Evolutionary conservation across 2,113 vertebrate species (phyloP).

Genomic region (Noturus placidus): DNA sequence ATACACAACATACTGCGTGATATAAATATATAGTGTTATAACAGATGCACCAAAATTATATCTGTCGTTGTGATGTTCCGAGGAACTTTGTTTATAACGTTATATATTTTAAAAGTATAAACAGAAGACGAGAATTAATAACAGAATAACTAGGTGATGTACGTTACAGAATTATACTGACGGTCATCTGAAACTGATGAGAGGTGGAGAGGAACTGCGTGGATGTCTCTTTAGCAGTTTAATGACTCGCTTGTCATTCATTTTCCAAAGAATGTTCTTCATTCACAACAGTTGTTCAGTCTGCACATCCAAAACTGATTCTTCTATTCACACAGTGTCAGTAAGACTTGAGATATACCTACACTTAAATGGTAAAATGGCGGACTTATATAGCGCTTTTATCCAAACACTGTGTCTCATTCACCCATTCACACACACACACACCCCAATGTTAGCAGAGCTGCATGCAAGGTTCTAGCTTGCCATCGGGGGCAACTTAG

Average conservation of each 20-base stretch:
- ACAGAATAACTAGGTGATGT: not conserved
- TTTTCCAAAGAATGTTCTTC: not conserved
- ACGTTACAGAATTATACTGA: not conserved
- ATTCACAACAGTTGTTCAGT: not conserved
- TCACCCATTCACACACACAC: too few species aligned
- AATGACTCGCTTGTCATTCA: not conserved
- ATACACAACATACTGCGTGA: not conserved
- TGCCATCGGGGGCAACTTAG: too few species aligned
- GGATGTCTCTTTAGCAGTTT: not conserved
- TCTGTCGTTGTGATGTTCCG: not conserved
- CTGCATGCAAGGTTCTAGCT: too few species aligned
- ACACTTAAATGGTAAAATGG: too few species aligned
- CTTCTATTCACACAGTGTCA: not conserved
- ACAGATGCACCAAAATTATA: not conserved
- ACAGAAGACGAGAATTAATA: not conserved
- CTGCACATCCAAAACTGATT: not conserved
- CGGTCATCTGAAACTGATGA: not conserved
- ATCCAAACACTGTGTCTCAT: too few species aligned
- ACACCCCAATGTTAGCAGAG: too few species aligned
- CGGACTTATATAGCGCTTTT: too few species aligned
- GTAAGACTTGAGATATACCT: not conserved
- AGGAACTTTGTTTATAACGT: not conserved
- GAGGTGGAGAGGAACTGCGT: not conserved
- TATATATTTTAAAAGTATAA: not conserved
- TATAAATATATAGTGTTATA: not conserved